These are phyloP conservation scores for Melieria crassipennis DNA, from an alignment of 2,888 invertebrate species.

Conservation along the genomic window DNA sequence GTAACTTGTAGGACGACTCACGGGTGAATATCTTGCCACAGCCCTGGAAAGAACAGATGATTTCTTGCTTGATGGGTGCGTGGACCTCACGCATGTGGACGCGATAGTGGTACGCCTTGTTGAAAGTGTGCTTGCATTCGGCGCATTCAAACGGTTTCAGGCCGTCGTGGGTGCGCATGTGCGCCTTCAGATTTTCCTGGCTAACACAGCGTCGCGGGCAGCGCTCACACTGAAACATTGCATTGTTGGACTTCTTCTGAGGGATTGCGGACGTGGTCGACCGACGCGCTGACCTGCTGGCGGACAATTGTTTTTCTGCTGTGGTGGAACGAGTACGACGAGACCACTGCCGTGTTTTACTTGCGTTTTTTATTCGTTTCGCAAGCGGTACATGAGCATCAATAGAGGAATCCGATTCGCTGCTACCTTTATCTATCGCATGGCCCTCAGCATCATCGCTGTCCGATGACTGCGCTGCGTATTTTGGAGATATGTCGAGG, in stretches of 20 bases:
- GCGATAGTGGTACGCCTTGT: slow-evolving; percentile 40
- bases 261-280: too few species aligned
- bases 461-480: too few species aligned
- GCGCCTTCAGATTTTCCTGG: slow-evolving; percentile 37
- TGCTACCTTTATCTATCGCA: too few species aligned
- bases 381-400: too few species aligned
- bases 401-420: too few species aligned
- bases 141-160: slow-evolving; percentile 44
- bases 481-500: too few species aligned
- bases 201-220: slow-evolving; percentile 44
- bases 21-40: slow-evolving; percentile 46
- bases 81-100: slow-evolving; percentile 43
- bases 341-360: neutral
- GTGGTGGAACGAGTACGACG: slow-evolving; percentile 27
- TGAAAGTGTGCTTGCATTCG: slow-evolving; percentile 42
- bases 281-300: too few species aligned
- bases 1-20: slow-evolving; percentile 39
- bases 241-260: neutral
- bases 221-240: slow-evolving; percentile 43
- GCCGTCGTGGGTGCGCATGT: slow-evolving; percentile 36
- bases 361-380: too few species aligned
- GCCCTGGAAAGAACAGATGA: slow-evolving; percentile 45
- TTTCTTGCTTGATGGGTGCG: slow-evolving; percentile 39
- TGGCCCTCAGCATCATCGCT: too few species aligned
- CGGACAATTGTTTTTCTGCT: too few species aligned